These are phyloP conservation scores for Myiopsitta monachus DNA, from an alignment of 2,113 vertebrate genomes.

Conservation along the genomic window DNA sequence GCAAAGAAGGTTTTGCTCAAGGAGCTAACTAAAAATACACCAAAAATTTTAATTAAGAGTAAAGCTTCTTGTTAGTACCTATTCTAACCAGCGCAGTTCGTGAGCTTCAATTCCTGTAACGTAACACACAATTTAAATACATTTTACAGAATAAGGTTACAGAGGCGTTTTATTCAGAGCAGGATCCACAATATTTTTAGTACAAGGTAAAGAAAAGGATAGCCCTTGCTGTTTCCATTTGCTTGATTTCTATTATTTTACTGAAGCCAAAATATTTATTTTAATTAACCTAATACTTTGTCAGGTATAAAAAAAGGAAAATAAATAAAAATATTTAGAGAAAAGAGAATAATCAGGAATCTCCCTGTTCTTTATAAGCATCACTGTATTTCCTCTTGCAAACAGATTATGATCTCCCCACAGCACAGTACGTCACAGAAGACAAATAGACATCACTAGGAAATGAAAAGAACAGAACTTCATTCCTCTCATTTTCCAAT, in stretches of 20 bases:
- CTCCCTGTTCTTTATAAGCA: not conserved
- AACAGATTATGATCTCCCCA: not conserved
- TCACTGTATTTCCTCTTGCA: not conserved
- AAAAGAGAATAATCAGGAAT: not conserved
- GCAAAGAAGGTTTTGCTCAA: not conserved
- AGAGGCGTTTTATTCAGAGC: not conserved
- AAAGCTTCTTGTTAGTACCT: not conserved
- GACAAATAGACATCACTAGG: not conserved
- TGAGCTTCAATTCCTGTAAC: not conserved
- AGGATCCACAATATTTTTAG: not conserved
- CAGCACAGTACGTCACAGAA: not conserved
- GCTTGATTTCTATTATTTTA: not conserved
- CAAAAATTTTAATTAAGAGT: not conserved
- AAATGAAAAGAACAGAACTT: not conserved
- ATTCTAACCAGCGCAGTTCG: not conserved
- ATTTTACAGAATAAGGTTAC: not conserved
- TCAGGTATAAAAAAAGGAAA: not conserved
- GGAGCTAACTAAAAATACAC: not conserved
- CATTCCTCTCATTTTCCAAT: rapidly evolving
- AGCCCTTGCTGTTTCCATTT: not conserved
- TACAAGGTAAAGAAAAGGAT: not conserved
- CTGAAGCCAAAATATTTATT: not conserved
- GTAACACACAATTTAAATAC: not conserved
- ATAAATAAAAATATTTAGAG: not conserved
- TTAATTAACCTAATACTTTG: not conserved